Percentiles rank a stretch among this genome's conserved stretches.
Evolutionary conservation across 2,113 vertebrate genomes (phyloP).

Genomic region (Ailurus styani): DNA sequence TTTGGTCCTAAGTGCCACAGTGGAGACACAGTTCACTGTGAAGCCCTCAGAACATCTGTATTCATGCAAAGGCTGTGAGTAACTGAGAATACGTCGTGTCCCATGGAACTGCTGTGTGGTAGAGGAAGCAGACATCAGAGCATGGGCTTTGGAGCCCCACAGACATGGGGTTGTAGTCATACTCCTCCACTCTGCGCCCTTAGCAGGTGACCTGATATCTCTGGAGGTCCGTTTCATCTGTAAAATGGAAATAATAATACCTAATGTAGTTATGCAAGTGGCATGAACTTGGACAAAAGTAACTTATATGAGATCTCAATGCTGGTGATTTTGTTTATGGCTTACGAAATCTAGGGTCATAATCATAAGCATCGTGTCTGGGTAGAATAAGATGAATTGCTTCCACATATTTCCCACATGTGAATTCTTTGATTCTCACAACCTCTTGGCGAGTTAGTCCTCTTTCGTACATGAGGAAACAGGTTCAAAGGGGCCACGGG

Average conservation of each 20-base stretch:
- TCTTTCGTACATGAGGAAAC: background rate
- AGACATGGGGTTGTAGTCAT: background rate
- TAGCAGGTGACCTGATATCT: background rate
- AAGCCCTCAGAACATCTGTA: background rate
- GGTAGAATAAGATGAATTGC: background rate
- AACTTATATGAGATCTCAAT: conserved; percentile 6
- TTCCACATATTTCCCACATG: background rate
- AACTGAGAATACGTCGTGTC: background rate
- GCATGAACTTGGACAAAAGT: background rate
- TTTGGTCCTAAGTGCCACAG: background rate
- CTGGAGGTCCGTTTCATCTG: background rate
- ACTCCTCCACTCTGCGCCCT: background rate
- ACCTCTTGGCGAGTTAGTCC: background rate
- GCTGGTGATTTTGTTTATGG: background rate
- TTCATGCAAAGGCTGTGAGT: background rate
- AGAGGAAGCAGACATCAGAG: background rate
- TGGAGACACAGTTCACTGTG: background rate
- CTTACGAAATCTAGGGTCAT: background rate
- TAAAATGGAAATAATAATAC: background rate
- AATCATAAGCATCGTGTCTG: background rate
- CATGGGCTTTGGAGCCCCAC: background rate
- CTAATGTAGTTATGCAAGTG: background rate
- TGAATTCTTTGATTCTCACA: background rate
- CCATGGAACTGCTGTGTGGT: background rate
- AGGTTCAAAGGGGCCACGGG: background rate